Percentiles rank a stretch among this genome's conserved stretches.
phyloP scores from a whole-genome alignment of 2,888 invertebrate genomes.

The Campaea margaritaria region DNA sequence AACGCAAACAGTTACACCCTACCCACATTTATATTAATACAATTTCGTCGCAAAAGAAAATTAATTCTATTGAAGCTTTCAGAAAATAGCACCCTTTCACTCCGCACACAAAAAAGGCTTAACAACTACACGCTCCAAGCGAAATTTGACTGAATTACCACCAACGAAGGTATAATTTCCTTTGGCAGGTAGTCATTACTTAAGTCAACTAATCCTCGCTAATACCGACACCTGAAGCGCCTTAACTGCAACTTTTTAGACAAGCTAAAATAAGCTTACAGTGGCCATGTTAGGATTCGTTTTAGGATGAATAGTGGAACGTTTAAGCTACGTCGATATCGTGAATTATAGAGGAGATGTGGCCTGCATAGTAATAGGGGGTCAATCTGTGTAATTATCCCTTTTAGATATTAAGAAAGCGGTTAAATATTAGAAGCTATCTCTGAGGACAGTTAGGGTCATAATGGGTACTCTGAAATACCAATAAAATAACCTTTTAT shows the following conservation, averaged over 20 bases:
- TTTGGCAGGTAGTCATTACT: conserved; percentile 41
- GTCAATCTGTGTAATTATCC: conserved; percentile 45
- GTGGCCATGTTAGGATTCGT: conserved; percentile 8
- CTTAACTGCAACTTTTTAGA: conserved; percentile 3
- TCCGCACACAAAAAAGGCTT: conserved; percentile 20
- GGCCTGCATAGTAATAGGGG: conserved; percentile 48
- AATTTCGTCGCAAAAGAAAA: conserved; percentile 41
- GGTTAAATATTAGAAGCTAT: conserved; percentile 33
- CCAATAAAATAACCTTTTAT: conserved; percentile 29
- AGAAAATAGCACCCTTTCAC: conserved; percentile 21
- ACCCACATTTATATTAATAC: conserved; percentile 40
- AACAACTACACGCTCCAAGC: conserved; percentile 18
- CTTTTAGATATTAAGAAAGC: conserved; percentile 41
- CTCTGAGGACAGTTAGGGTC: conserved; percentile 13
- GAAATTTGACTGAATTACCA: conserved; percentile 25
- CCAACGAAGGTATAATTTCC: conserved; percentile 38
- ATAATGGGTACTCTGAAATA: conserved; percentile 23
- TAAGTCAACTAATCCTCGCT: conserved; percentile 34
- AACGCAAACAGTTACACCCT: conserved; percentile 27
- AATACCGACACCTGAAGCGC: neutral
- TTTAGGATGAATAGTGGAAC: conserved; percentile 8
- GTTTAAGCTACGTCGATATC: conserved; percentile 28
- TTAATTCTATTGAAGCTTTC: conserved; percentile 40
- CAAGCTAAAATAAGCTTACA: conserved; percentile 2
- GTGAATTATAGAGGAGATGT: conserved; percentile 35